These are phyloP conservation scores for Pelagia noctiluca DNA, from an alignment of 30 jellyfish, hydroid and myxozoan genomes.

Conservation along the genomic window DNA sequence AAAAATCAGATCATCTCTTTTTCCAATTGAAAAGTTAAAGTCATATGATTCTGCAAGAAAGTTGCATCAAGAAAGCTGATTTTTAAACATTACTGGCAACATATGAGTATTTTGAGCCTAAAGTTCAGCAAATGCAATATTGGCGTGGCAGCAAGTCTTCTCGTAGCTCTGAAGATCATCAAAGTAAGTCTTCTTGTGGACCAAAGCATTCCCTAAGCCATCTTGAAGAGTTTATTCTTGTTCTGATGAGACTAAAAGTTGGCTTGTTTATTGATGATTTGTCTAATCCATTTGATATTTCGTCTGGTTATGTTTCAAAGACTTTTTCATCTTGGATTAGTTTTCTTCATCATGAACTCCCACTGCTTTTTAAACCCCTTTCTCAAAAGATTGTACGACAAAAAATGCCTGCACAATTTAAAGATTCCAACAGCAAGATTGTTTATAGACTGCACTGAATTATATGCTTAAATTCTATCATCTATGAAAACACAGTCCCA, in stretches of 20 bases:
- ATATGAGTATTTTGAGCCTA: no score
- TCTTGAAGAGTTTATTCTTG: constrained; percentile 21
- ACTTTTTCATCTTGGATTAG: constrained; percentile 35
- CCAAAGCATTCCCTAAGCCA: not conserved
- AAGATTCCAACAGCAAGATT: constrained; percentile 45
- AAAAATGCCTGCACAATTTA: constrained; percentile 37
- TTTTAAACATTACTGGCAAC: no score
- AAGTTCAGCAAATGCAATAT: no score
- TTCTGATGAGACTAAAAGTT: constrained; percentile 26
- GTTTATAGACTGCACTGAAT: constrained; percentile 7
- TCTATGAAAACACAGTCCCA: constrained; percentile 31
- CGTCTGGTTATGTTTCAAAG: constrained; percentile 18
- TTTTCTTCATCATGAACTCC: constrained; percentile 36
- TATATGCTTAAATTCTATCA: not conserved
- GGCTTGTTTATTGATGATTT: constrained; percentile 10
- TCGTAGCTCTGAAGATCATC: no score
- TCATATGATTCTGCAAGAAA: no score
- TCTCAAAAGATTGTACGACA: constrained; percentile 25
- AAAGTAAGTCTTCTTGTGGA: no score
- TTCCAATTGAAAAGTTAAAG: no score
- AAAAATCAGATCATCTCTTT: no score
- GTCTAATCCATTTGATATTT: constrained; percentile 12
- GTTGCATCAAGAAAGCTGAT: no score
- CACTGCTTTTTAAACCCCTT: constrained; percentile 28
- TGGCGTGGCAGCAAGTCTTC: no score